Base-by-base conservation (phyloP, 1,140 invertebrate species). In the Lysiphlebus fabarum region DNA sequence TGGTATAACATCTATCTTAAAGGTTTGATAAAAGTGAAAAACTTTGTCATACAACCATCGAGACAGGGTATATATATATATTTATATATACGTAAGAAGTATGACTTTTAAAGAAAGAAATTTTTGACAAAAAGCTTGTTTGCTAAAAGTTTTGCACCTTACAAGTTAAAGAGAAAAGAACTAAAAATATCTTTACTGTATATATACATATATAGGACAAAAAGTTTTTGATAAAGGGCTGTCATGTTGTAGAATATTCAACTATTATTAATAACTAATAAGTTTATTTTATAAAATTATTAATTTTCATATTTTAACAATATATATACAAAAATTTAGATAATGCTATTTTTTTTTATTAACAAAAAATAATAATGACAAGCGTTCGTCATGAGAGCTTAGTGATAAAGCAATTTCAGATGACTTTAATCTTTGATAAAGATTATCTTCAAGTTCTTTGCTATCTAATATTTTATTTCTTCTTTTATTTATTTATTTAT, bases 191-290 rank as follows among this genome's bases (percentile, higher is more conserved):
- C 57, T 50, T 57, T 44, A 55, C 50, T 60, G n/a, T n/a, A n/a
- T n/a, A n/a, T n/a, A n/a, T n/a, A n/a, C n/a, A 59, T 61, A 63
- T 68, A 55, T 56, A 62, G 50, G 61, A 43, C 58, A 49, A 66
- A 56, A 70, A 69, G 62, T 70, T 65, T 53, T 63, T 48, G 64
- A 70, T 65, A 70, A 71, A 70, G 66, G 58, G 53, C 61, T 62
- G 62, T 62, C 61, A 53, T 11, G 53, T 38, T 41, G 42, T 11
- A 33, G 50, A 59, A 62, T 66, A 63, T 65, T 63, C 59, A 53
- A 42, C 38, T 51, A 56, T 71, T 71, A 71, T 70, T 67, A 63
- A 69, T 63, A n/a, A n/a, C n/a, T n/a, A n/a, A n/a, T 26, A 26
- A 26, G 17, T 26, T 26, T 26, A 26, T 26, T 26, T 26, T 26